Conservation (phyloP, 2,797 vertebrate genomes). For the Natrix natrix region DNA sequence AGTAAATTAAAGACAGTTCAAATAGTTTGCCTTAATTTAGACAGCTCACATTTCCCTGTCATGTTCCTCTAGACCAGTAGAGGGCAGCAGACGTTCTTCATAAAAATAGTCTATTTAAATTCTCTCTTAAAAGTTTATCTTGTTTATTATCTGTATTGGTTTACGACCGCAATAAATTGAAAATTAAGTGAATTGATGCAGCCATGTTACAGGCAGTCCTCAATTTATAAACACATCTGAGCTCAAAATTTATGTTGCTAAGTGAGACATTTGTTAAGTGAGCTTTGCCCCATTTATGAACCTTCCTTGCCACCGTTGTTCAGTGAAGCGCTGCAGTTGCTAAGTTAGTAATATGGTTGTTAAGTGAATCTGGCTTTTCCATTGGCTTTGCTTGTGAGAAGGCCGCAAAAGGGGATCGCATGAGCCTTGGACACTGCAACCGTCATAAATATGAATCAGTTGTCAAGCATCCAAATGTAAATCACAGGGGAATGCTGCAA, state of each 20-base stretch:
- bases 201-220: background rate
- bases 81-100: conserved; percentile 48
- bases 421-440: background rate
- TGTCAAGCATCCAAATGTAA: background rate
- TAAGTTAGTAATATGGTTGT: background rate
- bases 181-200: background rate
- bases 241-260: background rate
- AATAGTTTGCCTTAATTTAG: background rate
- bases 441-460: background rate
- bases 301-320: background rate
- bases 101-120: background rate
- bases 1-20: background rate
- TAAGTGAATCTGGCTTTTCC: background rate
- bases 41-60: background rate
- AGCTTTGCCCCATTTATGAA: background rate
- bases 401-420: background rate
- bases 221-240: background rate
- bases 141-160: background rate
- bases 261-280: background rate
- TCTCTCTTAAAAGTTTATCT: background rate
- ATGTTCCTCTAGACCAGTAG: conserved; percentile 42
- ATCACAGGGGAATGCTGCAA: background rate
- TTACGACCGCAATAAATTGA: background rate
- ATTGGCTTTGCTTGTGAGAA: background rate
- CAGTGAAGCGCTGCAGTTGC: background rate